Evolutionary conservation across 2,797 vertebrate genomes (phyloP), one percentile per base, ranked within the genome.

Genomic region (Tragelaphus eurycerus): DNA sequence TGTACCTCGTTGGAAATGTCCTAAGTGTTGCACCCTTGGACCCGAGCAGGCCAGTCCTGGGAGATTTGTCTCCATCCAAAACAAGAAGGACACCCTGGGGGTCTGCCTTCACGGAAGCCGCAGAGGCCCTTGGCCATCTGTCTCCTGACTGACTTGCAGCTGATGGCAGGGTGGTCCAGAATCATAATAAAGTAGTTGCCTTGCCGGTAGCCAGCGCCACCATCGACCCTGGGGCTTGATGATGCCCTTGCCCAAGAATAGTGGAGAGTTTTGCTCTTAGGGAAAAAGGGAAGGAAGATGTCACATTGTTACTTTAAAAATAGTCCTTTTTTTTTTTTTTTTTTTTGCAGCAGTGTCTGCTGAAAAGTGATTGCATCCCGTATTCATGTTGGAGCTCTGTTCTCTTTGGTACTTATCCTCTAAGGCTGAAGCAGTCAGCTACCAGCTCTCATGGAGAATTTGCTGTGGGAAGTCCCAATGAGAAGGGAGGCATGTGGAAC

Each of bases 171-270:
- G 17, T n/a, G 17, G 38, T 57, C 46, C 7, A 79, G 76, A 79
- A 50, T 79, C 27, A 17, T 16, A 31, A 50, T 6, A 31, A n/a
- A 3, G 1, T 34, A 4, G 1, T 34, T 0, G 0, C 43, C n/a
- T 29, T 95, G 67, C n/a, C 0, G 0, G 48, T 55, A 55, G 83
- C 59, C 52, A 23, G n/a, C 10, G 83, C 59, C 52, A 23, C 29
- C 10, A 5, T 2, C 1, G 16, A 48, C 31, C 7, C 62, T 54
- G n/a, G 43, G 23, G 71, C 8, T 11, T 48, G 82, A 29, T n/a
- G 23, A 74, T 27, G 10, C 7, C 12, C 23, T 34, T 21, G 50
- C 59, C 38, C 9, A 10, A 38, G 54, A 62, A 13, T 11, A 78
- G 55, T 34, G 46, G 16, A 14, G 12, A 17, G 0, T 54, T 87